Conservation (phyloP, 2,113 vertebrate species). For the Plestiodon gilberti region DNA sequence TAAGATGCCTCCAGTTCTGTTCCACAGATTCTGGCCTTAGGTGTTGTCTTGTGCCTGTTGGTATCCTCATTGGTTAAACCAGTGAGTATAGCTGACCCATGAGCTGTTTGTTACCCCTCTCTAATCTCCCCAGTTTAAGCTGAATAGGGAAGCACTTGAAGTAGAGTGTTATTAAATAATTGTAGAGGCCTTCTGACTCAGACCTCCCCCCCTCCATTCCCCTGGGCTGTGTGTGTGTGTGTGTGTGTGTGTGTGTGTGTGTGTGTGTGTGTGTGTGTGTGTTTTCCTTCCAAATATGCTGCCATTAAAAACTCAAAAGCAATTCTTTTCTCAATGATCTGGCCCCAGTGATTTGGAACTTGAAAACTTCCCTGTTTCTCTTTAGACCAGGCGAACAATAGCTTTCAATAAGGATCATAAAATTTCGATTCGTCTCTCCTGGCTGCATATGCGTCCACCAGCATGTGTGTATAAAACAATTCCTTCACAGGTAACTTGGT, state of each 20-base stretch:
- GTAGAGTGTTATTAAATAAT: conserved; percentile 18
- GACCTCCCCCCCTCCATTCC: neutral
- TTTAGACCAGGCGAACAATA: neutral
- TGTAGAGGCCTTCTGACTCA: neutral
- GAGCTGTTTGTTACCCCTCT: neutral
- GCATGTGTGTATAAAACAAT: conserved; percentile 4
- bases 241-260: neutral
- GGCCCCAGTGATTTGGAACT: neutral
- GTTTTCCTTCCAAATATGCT: neutral
- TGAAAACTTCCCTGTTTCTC: conserved; percentile 18
- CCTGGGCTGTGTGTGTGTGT: neutral
- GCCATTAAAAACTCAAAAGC: neutral
- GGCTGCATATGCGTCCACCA: neutral
- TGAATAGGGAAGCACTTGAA: neutral
- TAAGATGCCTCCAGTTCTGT: too few relatives aligned
- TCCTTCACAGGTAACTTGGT: conserved; percentile 30
- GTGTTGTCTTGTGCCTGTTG: neutral
- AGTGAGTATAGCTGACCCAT: neutral
- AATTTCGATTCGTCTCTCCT: conserved; percentile 17
- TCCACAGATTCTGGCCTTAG: neutral
- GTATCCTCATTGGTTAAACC: neutral
- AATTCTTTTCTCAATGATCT: neutral
- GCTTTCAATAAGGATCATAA: conserved; percentile 18
- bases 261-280: neutral
- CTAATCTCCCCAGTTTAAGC: neutral